Conservation (phyloP, 2,888 invertebrate species). For the Leptinotarsa haldemani region DNA sequence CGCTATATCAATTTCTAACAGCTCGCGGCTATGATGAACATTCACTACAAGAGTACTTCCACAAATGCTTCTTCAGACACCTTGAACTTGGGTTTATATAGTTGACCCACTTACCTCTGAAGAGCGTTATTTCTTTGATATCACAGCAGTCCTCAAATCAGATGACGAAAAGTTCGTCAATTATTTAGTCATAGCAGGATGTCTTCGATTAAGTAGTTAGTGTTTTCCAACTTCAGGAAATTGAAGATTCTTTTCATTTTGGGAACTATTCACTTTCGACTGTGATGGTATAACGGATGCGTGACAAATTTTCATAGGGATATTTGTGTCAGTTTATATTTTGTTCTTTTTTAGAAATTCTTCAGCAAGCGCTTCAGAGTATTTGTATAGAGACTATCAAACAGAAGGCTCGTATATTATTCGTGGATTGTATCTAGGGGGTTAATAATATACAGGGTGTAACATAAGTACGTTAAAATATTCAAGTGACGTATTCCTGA, state of each 20-base stretch:
- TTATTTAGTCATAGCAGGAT: conserved; percentile 13
- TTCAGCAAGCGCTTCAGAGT: neutral
- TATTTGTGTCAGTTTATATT: neutral
- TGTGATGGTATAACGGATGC: neutral
- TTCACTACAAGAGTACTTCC: conserved; percentile 56
- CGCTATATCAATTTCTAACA: neutral
- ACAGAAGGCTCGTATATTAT: too few relatives aligned
- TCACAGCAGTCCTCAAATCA: conserved; percentile 15
- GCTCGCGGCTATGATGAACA: conserved; percentile 33
- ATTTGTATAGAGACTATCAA: too few relatives aligned
- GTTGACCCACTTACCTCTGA: conserved; percentile 77
- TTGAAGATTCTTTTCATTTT: neutral
- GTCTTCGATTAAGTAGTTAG: neutral
- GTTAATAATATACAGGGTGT: too few relatives aligned
- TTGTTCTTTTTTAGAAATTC: neutral
- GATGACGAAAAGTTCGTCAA: conserved; percentile 13
- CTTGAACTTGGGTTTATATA: conserved; percentile 88
- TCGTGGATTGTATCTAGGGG: too few relatives aligned
- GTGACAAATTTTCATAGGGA: too few relatives aligned
- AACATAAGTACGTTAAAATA: too few relatives aligned
- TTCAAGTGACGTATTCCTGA: too few relatives aligned
- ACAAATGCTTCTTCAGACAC: conserved; percentile 71
- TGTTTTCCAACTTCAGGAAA: neutral
- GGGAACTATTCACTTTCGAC: neutral
- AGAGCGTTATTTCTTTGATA: conserved; percentile 32